Conservation (phyloP, 2,113 vertebrate species). For the chimpanzee (Pan troglodytes) region DNA sequence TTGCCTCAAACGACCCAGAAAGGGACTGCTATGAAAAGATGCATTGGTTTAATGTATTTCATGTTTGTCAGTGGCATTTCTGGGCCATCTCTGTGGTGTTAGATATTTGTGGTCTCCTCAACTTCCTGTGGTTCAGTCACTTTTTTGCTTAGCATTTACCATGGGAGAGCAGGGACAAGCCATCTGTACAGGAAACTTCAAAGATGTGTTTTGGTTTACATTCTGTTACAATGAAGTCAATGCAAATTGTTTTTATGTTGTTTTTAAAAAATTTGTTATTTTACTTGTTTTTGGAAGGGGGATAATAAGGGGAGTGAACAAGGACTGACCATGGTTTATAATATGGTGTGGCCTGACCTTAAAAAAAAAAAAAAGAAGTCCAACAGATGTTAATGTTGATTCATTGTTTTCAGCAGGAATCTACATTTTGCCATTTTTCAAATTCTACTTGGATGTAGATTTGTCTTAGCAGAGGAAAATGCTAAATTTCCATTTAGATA, state of each 20-base stretch:
- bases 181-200: slow-evolving; percentile 87
- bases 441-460: slow-evolving; percentile 42
- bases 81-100: slow-evolving; percentile 76
- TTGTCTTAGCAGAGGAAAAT: slow-evolving; percentile 21
- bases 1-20: not conserved
- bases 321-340: slow-evolving; percentile 10
- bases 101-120: slow-evolving; percentile 86
- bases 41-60: not conserved
- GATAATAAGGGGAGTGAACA: not conserved
- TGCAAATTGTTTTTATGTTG: slow-evolving; percentile 75
- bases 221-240: slow-evolving; percentile 84
- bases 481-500: slow-evolving; percentile 39
- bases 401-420: slow-evolving; percentile 56
- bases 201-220: slow-evolving; percentile 85
- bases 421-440: slow-evolving; percentile 52
- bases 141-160: slow-evolving; percentile 86
- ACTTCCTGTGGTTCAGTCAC: slow-evolving; percentile 85
- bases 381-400: slow-evolving; percentile 71
- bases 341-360: slow-evolving; percentile 43
- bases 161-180: slow-evolving; percentile 87
- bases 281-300: slow-evolving; percentile 66
- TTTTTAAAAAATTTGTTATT: slow-evolving; percentile 41
- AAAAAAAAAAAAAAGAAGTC: slow-evolving; percentile 50
- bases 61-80: slow-evolving; percentile 69
- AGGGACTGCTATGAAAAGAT: slow-evolving; percentile 51